phyloP scores from a whole-genome alignment of 1,140 invertebrate species.

The Eurosta solidaginis region DNA sequence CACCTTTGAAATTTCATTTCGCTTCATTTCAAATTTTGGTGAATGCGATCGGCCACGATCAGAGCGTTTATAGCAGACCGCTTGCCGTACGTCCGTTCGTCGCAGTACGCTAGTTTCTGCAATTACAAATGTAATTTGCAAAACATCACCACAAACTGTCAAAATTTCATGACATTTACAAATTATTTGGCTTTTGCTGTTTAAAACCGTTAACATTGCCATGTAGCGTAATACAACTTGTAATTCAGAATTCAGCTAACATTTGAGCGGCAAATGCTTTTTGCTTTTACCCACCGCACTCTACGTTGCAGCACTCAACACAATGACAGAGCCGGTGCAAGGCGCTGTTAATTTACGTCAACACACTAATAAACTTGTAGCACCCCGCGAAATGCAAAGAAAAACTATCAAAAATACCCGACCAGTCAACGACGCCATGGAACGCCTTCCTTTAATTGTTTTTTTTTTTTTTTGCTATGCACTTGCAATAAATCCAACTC shows the following conservation, averaged over 20 bases:
- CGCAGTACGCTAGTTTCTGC: background rate
- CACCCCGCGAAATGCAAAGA: background rate
- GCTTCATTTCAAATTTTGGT: constrained; percentile 7
- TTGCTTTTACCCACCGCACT: background rate
- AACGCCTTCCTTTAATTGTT: background rate
- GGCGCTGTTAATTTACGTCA: constrained; percentile 37
- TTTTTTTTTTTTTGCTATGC: background rate
- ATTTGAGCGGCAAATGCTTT: background rate
- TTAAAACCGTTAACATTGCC: background rate
- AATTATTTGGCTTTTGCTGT: constrained; percentile 35
- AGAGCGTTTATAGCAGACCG: background rate
- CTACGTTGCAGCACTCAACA: background rate
- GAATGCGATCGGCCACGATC: background rate
- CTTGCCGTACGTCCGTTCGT: constrained; percentile 3
- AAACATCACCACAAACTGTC: constrained; percentile 39
- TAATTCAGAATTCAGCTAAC: background rate
- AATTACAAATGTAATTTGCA: constrained; percentile 39
- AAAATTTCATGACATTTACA: constrained; percentile 40
- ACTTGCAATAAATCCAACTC: background rate
- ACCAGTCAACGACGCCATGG: background rate
- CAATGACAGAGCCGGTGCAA: background rate
- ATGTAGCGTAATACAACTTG: background rate
- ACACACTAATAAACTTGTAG: constrained; percentile 33
- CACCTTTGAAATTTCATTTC: constrained; percentile 24
- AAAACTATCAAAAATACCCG: background rate